These are phyloP conservation scores for Dallia pectoralis DNA, from an alignment of 2,797 vertebrate genomes.

Conservation along the genomic window DNA sequence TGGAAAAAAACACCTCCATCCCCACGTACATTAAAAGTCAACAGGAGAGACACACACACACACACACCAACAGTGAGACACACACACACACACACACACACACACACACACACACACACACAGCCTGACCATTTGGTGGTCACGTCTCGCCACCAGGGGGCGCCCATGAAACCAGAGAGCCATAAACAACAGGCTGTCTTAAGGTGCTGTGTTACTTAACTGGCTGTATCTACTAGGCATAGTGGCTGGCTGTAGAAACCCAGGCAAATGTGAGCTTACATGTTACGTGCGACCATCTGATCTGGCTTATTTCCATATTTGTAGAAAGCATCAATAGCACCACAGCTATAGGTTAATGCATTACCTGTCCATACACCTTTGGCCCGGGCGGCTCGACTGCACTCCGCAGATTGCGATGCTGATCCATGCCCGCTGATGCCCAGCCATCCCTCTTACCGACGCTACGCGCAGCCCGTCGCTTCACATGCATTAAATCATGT, in stretches of 20 bases:
- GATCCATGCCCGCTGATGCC: conserved; percentile 44
- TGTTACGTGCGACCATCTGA: background rate
- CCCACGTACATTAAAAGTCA: background rate
- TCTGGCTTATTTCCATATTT: background rate
- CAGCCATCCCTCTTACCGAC: conserved; percentile 46
- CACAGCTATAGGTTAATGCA: background rate
- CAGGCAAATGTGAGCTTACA: background rate
- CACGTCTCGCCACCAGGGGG: background rate
- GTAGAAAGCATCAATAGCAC: background rate
- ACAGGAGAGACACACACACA: background rate
- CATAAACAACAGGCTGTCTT: background rate
- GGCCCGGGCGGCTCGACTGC: conserved; percentile 73
- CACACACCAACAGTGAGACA: background rate
- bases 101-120: background rate
- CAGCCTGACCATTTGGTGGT: background rate
- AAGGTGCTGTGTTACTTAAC: background rate
- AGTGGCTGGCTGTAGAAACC: background rate
- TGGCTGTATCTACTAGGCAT: background rate
- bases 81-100: conserved; percentile 6
- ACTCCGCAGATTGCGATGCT: conserved; percentile 74
- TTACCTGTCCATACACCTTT: conserved; percentile 92
- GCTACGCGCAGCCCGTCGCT: conserved; percentile 50
- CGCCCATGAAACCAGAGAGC: background rate
- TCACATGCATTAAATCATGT: conserved; percentile 49
- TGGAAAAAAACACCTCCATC: background rate